Evolutionary conservation across 2,113 vertebrate genomes (phyloP), one percentile per base, ranked within the genome.

Genomic region (Desmodus rotundus): DNA sequence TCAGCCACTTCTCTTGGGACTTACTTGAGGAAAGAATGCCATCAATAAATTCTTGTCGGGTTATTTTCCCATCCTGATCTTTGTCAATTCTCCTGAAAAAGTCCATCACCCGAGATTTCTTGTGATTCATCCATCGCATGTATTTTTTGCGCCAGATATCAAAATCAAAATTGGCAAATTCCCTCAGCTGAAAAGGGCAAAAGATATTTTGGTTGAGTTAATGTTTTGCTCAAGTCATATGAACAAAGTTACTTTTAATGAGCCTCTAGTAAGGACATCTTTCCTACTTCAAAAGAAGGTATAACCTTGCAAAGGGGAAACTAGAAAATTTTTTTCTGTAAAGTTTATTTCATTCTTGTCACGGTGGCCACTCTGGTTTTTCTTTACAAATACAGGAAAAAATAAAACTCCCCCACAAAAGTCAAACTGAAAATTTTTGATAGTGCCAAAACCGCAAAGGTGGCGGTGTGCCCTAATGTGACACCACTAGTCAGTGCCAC

Each of bases 111-210:
- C 99, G 99, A 22, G 99, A 99, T 97, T 99, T 99, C 97, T 99
- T 99, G 95, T 99, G 99, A 98, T 99, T 99, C 99, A 99, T 99
- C 99, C 99, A 99, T 19, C 99, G 98, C 99, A 99, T 99, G 97
- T 99, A 99, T 94, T 99, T 99, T 98, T 99, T 99, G 95, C 99
- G 98, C 99, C 99, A 99, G 96, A 99, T 98, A 93, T 99, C 99
- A 97, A 99, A 99, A 98, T 99, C 99, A 82, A 99, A 99, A 98
- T 99, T 99, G 96, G 99, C 99, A 96, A 99, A 99, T 98, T 99
- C 99, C 95, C 98, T 99, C 90, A 99, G 97, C 99, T 99, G 38
- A 11, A 97, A 93, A 95, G 33, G 38, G 7, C 33, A 92, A 95
- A 96, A 20, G 28, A 20, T 47, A 61, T 80, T 86, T 78, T 15